Base-by-base conservation (phyloP, 1,140 invertebrate species). In the Cardiocondyla obscurior region DNA sequence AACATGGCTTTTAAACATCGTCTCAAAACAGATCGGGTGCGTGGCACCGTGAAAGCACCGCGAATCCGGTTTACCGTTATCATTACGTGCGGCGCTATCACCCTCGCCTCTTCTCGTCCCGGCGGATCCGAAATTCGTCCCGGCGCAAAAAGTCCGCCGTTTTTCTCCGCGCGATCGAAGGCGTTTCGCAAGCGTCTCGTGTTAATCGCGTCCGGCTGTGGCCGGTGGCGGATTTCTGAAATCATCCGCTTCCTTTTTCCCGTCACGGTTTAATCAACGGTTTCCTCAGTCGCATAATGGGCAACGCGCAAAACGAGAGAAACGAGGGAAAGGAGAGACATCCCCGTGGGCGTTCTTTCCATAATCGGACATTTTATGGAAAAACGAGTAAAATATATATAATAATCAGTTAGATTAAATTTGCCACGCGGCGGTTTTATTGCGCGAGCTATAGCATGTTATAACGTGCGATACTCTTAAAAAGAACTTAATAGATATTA, bases 231-330 rank as follows among this genome's bases (percentile, higher is more conserved):
- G 39, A 73, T 81, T 49, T 72, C 67, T 73, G 53, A 73, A 72
- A 81, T 73, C 55, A 25, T 81, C 28, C 39, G 67, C 55, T 79
- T 79, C 60, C 60, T 65, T 19, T 77, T 65, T 65, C 49, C 67
- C 36, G 28, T 60, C 33, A 33, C 8, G 19, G 19, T 73, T 49
- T 70, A 73, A 81, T 69, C 51, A 72, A 57, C 19, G 42, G 28
- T 55, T 89, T 86, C 65, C 53, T 83, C 39, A 53, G 28, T 12
- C 33, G 33, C 39, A 25, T 72, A 64, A 64, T 72, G 4, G 16
- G 28, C 16, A 12, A 5, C 39, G 39, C 28, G 58, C 28, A 33
- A 73, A 49, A 55, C 16, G 8, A 30, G 25, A 73, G 33, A 58
- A 57, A 28, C 57, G 51, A 58, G 51, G 72, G n/a, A 81, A 55